Evolutionary conservation across 2,113 vertebrate genomes (phyloP).

Genomic region (Crotalus helleri): DNA sequence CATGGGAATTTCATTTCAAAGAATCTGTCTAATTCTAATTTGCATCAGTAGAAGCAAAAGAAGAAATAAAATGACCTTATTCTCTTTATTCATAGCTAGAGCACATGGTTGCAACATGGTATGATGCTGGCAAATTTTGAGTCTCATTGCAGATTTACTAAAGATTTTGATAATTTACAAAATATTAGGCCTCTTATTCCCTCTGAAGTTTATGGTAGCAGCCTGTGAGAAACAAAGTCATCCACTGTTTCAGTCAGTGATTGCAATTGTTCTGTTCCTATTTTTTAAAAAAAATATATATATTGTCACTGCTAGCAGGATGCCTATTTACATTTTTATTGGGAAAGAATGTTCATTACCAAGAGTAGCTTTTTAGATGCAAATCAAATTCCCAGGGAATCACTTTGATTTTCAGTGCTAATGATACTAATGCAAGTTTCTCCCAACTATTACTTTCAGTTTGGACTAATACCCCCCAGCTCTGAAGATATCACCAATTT

Average conservation of each 20-base stretch:
- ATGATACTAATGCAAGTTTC: conserved; percentile 49
- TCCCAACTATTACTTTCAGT: conserved; percentile 49
- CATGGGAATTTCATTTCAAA: not conserved
- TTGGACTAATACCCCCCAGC: conserved; percentile 52
- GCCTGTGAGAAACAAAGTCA: not conserved
- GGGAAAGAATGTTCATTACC: conserved; percentile 44
- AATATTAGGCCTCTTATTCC: conserved; percentile 6
- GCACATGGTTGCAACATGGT: not conserved
- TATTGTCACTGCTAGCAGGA: conserved; percentile 34
- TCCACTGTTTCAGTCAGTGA: not conserved
- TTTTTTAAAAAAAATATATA: not conserved
- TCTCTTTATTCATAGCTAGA: not conserved
- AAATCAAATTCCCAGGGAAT: conserved; percentile 37
- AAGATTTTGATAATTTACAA: not conserved
- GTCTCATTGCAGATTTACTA: not conserved
- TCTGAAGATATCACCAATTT: conserved; percentile 60
- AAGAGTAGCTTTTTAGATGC: conserved; percentile 46
- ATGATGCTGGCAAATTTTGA: not conserved
- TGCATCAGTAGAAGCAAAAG: not conserved
- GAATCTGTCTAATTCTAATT: not conserved
- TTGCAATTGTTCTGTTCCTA: conserved; percentile 12
- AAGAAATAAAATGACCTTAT: not conserved
- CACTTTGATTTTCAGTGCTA: conserved; percentile 55
- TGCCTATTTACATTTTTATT: conserved; percentile 32
- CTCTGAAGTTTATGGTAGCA: conserved; percentile 6